Conservation (phyloP, 1,140 invertebrate genomes). For the Whitmania pigra region DNA sequence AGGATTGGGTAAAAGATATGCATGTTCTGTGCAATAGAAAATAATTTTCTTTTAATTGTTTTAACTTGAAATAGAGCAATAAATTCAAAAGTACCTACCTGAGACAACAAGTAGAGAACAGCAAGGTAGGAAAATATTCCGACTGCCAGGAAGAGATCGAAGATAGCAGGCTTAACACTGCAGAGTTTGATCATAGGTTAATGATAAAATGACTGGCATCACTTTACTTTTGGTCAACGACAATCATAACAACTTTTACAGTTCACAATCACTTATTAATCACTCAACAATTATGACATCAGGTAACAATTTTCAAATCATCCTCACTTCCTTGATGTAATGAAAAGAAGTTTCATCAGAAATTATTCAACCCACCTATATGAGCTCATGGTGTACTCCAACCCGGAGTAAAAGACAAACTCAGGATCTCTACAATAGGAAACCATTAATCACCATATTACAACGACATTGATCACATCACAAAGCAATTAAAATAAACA, state of each 20-base stretch:
- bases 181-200: slow-evolving; percentile 25
- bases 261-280: background rate
- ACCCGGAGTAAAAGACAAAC: slow-evolving; percentile 75
- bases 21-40: background rate
- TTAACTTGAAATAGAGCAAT: background rate
- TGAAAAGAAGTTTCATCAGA: no score
- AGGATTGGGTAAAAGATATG: background rate
- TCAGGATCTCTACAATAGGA: slow-evolving; percentile 62
- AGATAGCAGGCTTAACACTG: slow-evolving; percentile 90
- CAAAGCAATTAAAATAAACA: background rate
- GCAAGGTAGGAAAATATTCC: slow-evolving; percentile 69
- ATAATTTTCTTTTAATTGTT: background rate
- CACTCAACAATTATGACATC: background rate
- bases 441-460: slow-evolving; percentile 17
- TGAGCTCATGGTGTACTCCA: slow-evolving; percentile 63
- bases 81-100: slow-evolving; percentile 41
- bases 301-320: background rate
- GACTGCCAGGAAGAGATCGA: slow-evolving; percentile 82
- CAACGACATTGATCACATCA: background rate
- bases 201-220: slow-evolving; percentile 8
- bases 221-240: background rate
- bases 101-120: slow-evolving; percentile 65
- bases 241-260: background rate
- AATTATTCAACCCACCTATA: slow-evolving; percentile 58
- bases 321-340: background rate